Evolutionary conservation across 2,797 vertebrate species (phyloP).

Genomic region (Pipistrellus pygmaeus): DNA sequence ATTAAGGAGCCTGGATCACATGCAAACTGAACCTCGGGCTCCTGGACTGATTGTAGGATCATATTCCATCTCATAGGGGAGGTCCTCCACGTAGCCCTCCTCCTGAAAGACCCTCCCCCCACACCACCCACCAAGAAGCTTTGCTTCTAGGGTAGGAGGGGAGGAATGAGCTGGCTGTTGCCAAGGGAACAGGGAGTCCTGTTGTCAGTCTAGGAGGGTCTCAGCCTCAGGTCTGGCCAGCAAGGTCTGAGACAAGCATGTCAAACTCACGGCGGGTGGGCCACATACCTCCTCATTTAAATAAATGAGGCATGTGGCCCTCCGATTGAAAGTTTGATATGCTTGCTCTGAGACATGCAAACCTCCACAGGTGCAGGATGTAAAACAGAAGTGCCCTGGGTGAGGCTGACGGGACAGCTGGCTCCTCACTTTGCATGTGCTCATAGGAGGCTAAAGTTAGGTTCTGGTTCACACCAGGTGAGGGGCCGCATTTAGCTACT

Average conservation of each 20-base stretch:
- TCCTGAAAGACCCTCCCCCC: neutral
- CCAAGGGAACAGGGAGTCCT: neutral
- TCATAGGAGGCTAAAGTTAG: conserved; percentile 2
- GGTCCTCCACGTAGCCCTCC: neutral
- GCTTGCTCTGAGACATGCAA: neutral
- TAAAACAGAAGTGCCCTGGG: neutral
- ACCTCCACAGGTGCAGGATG: neutral
- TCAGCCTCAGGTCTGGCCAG: neutral
- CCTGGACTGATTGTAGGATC: neutral
- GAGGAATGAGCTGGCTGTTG: neutral
- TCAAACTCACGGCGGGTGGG: too few relatives aligned
- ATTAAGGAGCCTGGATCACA: neutral
- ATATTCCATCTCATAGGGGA: neutral
- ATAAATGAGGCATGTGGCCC: too few relatives aligned
- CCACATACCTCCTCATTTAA: too few relatives aligned
- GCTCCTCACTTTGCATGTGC: conserved; percentile 16
- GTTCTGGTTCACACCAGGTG: neutral
- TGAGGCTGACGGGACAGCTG: neutral
- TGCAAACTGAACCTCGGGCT: rapidly evolving
- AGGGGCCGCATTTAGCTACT: neutral
- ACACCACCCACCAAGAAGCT: neutral
- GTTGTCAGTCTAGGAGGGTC: neutral
- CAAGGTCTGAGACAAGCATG: neutral
- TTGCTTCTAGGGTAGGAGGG: neutral
- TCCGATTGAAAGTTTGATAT: too few relatives aligned